Conservation (phyloP, 2,113 vertebrate species). For the Cynopterus brachyotis region DNA sequence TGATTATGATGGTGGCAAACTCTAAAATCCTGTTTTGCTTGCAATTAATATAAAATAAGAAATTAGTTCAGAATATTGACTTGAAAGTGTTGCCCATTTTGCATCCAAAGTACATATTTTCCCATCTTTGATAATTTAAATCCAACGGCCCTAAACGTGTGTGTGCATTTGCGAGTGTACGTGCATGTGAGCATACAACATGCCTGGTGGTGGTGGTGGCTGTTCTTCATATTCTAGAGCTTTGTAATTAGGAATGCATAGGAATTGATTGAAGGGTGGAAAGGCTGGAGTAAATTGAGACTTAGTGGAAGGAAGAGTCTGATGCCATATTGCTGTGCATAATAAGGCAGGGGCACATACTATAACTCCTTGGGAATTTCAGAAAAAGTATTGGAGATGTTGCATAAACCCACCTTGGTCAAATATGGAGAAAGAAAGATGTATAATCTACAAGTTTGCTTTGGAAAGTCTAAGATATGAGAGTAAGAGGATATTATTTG, state of each 20-base stretch:
- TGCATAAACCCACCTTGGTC: background rate
- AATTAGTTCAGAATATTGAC: constrained; percentile 8
- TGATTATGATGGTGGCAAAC: background rate
- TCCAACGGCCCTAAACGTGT: background rate
- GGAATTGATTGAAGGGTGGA: background rate
- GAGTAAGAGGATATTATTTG: background rate
- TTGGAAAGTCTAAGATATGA: background rate
- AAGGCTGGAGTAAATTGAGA: background rate
- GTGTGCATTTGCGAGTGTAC: background rate
- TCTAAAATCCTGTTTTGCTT: constrained; percentile 25
- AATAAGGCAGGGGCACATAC: background rate
- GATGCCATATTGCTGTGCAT: background rate
- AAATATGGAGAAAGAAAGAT: background rate
- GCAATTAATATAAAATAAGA: background rate
- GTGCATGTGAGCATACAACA: no score
- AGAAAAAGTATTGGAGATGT: background rate
- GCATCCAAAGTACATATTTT: background rate
- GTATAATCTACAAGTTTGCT: background rate
- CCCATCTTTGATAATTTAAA: constrained; percentile 5
- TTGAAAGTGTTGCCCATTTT: constrained; percentile 30
- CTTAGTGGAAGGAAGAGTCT: background rate
- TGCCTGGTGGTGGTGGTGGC: background rate
- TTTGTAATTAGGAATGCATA: background rate
- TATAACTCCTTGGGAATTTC: background rate
- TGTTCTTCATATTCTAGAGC: background rate